Evolutionary conservation across 2,113 vertebrate species (phyloP), one percentile per base, ranked within the genome.

Genomic region (Ictalurus furcatus): DNA sequence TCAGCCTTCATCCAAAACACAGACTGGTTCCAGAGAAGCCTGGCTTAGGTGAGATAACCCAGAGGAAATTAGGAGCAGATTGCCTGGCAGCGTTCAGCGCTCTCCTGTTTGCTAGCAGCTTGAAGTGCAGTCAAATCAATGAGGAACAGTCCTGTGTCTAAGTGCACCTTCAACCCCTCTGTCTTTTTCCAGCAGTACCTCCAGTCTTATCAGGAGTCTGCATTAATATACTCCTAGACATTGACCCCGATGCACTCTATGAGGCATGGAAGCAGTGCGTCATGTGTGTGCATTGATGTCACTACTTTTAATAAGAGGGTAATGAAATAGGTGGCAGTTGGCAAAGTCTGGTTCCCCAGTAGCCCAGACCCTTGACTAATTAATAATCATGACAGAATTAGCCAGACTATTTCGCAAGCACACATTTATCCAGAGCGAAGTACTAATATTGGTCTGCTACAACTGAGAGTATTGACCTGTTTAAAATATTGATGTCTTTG

Each of bases 31-130:
- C 58, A 65, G n/a, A 85, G 54, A 23, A 85, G 79, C 56, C 56
- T 34, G 81, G 54, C 84, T 89, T 83, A 71, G 6, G 63, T 12
- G 48, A 63, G 28, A 76, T 86, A 84, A 84, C 78, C 87, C 44
- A 78, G 87, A 88, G 83, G 59, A 91, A 90, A 90, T 84, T 37
- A 73, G 54, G n/a, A 81, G 84, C 87, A 89, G 90, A 87, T 56
- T 54, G 52, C 73, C 44, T 90, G 56, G 87, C 84, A 89, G 17
- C 63, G 16, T 76, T 67, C 48, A 67, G 65, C 54, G n/a, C 44
- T 5, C 34, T 76, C 84, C 52, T 80, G 63, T 78, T 56, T 69
- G n/a, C 37, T 56, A 90, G 78, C 61, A 25, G 74, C 52, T 65
- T 89, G 54, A 86, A 91, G 87, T 78, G 19, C 37, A 17, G 56